Evolutionary conservation across 2,888 invertebrate species (phyloP).

Genomic region (Tribolium freemani): DNA sequence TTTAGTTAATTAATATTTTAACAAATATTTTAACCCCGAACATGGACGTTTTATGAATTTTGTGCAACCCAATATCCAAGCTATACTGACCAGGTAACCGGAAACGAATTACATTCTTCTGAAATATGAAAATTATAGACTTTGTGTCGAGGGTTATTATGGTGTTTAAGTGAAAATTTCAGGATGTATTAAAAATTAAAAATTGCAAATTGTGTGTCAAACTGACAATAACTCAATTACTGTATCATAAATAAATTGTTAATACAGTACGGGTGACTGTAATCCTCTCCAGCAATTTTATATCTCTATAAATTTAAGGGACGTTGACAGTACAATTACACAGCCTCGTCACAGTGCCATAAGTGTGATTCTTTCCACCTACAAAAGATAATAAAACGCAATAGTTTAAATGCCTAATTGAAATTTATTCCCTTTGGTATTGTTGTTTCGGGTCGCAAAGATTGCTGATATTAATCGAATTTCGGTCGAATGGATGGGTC

Average conservation of each 20-base stretch:
- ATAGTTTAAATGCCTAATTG: conserved; percentile 38
- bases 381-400: conserved; percentile 33
- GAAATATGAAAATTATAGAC: background rate
- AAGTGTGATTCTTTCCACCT: conserved; percentile 40
- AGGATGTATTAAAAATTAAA: background rate
- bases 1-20: too few species aligned
- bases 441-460: background rate
- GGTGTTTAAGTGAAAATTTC: background rate
- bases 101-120: background rate
- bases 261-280: conserved; percentile 43
- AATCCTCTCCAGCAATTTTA: conserved; percentile 51
- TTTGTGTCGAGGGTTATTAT: background rate
- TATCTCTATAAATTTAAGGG: conserved; percentile 52
- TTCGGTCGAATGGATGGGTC: conserved; percentile 12
- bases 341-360: conserved; percentile 19
- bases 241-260: conserved; percentile 47
- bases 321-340: conserved; percentile 45
- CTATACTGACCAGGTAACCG: background rate
- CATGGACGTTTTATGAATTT: too few species aligned
- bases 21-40: too few species aligned
- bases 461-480: background rate
- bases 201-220: background rate
- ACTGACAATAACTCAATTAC: conserved; percentile 50
- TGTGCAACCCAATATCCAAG: too few species aligned
- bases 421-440: conserved; percentile 36